Conservation (phyloP, 1,140 invertebrate genomes). For the Myzus persicae region DNA sequence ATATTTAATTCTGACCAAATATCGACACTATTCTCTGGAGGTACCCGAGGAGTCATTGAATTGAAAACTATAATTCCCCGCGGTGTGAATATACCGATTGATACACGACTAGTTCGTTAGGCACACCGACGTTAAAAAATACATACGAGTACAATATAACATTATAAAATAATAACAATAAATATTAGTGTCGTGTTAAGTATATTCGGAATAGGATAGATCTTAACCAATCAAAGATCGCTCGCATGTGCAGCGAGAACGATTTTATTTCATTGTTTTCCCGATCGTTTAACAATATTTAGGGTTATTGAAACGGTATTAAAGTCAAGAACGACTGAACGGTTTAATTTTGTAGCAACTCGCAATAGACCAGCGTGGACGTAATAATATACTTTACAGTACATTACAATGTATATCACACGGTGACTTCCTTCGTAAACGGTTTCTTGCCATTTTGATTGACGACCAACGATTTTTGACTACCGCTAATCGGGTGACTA, state of each 20-base stretch:
- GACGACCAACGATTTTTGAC: background rate
- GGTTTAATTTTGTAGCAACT: too few relatives aligned
- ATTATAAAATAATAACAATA: background rate
- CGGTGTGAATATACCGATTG: background rate
- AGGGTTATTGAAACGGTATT: background rate
- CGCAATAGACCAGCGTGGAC: too few relatives aligned
- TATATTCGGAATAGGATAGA: background rate
- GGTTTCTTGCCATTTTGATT: conserved; percentile 43
- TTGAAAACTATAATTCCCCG: background rate
- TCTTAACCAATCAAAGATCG: background rate
- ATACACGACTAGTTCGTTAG: background rate
- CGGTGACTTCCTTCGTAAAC: conserved; percentile 37
- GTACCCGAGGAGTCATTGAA: background rate
- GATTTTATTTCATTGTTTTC: background rate
- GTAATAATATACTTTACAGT: background rate
- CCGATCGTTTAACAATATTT: background rate
- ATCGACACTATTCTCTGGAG: background rate
- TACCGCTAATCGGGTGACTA: background rate
- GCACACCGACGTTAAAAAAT: background rate
- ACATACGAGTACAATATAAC: background rate
- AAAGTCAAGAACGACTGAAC: background rate
- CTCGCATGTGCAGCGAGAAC: background rate
- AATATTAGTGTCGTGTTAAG: background rate
- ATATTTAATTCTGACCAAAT: background rate
- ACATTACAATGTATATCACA: background rate